Conservation (phyloP, 64 coral and sea anemone species). For the Pachyseris speciosa region DNA sequence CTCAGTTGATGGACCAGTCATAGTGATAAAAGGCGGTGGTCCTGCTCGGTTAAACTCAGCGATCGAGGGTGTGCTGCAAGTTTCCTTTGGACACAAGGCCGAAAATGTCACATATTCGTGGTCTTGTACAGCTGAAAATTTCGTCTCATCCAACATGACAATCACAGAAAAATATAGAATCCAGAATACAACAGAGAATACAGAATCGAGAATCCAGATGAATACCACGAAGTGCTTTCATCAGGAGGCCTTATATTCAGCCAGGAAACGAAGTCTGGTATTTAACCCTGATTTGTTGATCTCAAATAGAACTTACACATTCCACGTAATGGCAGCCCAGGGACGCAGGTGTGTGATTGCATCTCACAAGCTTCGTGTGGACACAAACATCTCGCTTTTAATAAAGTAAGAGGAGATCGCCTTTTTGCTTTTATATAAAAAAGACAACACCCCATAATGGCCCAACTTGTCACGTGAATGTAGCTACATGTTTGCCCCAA, state of each 20-base stretch:
- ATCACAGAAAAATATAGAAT: no score
- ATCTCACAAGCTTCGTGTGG: conserved; percentile 52
- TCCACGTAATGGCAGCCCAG: conserved; percentile 52
- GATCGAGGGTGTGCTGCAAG: conserved; percentile 36
- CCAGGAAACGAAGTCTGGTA: not conserved
- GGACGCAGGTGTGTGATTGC: conserved; percentile 21
- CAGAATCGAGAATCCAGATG: no score
- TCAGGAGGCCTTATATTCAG: conserved; percentile 40
- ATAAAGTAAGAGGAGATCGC: conserved; percentile 88
- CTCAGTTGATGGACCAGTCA: conserved; percentile 45
- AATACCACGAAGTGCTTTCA: conserved; percentile 71
- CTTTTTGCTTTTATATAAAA: no score
- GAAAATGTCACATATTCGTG: conserved; percentile 51
- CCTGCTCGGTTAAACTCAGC: conserved; percentile 22
- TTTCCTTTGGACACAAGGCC: conserved; percentile 25
- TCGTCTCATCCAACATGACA: not conserved
- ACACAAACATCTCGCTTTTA: conserved; percentile 72
- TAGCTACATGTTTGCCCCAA: no score
- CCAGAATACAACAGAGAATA: no score
- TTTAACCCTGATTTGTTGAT: conserved; percentile 44
- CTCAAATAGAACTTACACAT: conserved; percentile 50
- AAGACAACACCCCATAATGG: no score
- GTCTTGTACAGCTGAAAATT: conserved; percentile 55
- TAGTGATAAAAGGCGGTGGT: conserved; percentile 60
- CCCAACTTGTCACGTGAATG: no score